Evolutionary conservation across 2,113 vertebrate species (phyloP).

Genomic region (Macheiramphus alcinus): DNA sequence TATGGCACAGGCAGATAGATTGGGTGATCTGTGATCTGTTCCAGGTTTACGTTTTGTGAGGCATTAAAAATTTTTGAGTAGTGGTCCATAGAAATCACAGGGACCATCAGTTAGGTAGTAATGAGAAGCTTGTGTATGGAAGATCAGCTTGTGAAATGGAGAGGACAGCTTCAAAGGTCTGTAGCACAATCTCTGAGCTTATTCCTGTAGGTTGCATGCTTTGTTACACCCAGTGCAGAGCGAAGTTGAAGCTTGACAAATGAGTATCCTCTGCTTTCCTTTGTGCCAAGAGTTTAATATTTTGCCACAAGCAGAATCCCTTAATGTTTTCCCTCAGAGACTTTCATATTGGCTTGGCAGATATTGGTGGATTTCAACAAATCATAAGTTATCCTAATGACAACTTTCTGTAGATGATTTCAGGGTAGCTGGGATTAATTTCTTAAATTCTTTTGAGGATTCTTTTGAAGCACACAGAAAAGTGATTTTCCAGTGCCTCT

Average conservation of each 20-base stretch:
- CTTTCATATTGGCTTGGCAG: conserved; percentile 28
- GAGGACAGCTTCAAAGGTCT: neutral
- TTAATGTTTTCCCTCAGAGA: conserved; percentile 18
- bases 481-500: conserved; percentile 22
- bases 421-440: neutral
- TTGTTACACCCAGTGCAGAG: neutral
- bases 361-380: conserved; percentile 27
- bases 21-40: neutral
- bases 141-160: neutral
- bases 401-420: conserved; percentile 16
- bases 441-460: conserved; percentile 28
- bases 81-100: neutral
- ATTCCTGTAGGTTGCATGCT: neutral
- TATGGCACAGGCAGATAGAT: neutral
- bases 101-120: neutral
- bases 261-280: neutral
- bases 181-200: neutral
- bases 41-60: neutral
- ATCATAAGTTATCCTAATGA: neutral
- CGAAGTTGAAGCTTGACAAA: neutral
- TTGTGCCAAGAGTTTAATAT: neutral
- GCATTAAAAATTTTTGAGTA: neutral
- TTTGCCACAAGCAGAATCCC: neutral
- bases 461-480: conserved; percentile 14
- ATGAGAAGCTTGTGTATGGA: neutral